phyloP scores from a whole-genome alignment of 1,140 invertebrate genomes.

The Drosophila kikkawai region DNA sequence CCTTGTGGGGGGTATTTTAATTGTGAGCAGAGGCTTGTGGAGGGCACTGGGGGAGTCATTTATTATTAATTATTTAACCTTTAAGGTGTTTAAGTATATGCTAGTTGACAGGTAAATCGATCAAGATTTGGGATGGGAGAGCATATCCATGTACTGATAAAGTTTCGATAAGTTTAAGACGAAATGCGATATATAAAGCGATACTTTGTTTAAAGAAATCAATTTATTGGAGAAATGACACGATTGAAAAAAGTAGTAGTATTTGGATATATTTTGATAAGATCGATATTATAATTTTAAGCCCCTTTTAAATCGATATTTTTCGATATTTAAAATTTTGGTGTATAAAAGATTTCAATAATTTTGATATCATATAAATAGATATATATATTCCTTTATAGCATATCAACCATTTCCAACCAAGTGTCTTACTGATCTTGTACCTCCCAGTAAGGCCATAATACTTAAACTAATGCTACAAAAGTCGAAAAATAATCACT shows the following conservation, averaged over 20 bases:
- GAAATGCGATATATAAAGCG: background rate
- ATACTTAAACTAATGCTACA: background rate
- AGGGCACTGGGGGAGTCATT: background rate
- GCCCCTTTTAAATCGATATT: too few species aligned
- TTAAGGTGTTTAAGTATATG: background rate
- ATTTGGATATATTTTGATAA: too few species aligned
- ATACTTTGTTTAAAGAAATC: background rate
- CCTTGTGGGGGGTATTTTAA: conserved; percentile 1
- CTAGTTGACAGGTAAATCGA: background rate
- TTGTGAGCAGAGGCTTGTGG: background rate
- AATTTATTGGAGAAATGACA: background rate
- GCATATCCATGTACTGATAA: rapidly evolving
- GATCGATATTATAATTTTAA: too few species aligned
- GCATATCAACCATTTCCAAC: too few species aligned
- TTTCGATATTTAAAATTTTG: too few species aligned
- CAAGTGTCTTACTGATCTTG: background rate
- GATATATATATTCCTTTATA: too few species aligned
- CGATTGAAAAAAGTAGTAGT: background rate
- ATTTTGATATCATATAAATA: too few species aligned
- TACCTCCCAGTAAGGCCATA: too few species aligned
- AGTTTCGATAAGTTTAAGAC: too few species aligned
- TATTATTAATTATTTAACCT: background rate
- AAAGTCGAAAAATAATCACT: too few species aligned
- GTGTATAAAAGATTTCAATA: too few species aligned
- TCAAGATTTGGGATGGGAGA: too few species aligned